Percentiles rank a stretch among this genome's conserved stretches.
Conservation (phyloP, 2,113 vertebrate species). For the Tachysurus vachellii region DNA sequence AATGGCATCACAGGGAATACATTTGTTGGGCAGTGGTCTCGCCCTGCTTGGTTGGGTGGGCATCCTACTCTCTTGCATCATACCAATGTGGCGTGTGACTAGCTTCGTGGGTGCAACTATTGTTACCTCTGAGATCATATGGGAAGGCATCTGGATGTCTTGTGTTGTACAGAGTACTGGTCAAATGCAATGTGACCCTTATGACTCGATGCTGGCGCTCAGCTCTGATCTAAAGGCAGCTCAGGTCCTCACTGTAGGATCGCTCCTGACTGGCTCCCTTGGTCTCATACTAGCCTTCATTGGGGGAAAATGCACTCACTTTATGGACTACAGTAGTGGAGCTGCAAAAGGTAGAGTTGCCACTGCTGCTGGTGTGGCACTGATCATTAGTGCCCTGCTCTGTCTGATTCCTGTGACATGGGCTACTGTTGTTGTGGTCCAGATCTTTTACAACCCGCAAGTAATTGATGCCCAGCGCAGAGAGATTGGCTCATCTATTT, state of each 20-base stretch:
- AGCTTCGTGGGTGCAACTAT: constrained; percentile 88
- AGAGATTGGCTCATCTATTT: constrained; percentile 84
- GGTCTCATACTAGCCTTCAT: constrained; percentile 81
- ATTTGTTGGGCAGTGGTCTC: constrained; percentile 83
- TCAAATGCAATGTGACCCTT: constrained; percentile 86
- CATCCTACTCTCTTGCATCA: constrained; percentile 75
- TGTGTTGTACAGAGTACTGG: constrained; percentile 92
- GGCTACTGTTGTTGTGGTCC: constrained; percentile 80
- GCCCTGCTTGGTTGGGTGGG: constrained; percentile 85
- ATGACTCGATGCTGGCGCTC: constrained; percentile 83
- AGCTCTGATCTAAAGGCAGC: constrained; percentile 83
- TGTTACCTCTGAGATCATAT: constrained; percentile 82
- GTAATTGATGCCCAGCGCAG: constrained; percentile 76
- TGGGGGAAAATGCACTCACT: constrained; percentile 90
- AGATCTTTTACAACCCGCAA: constrained; percentile 82
- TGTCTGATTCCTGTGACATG: constrained; percentile 83
- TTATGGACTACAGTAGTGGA: constrained; percentile 75
- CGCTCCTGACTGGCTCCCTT: constrained; percentile 70
- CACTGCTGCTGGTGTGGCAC: constrained; percentile 72
- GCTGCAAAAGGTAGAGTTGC: constrained; percentile 75
- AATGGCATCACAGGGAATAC: constrained; percentile 87
- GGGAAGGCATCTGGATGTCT: constrained; percentile 96
- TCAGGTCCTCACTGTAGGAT: constrained; percentile 77
- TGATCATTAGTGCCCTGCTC: constrained; percentile 76
- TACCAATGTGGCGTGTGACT: constrained; percentile 90